Evolutionary conservation across 2,888 invertebrate species (phyloP).

Genomic region (Hydrotaea diabolus): DNA sequence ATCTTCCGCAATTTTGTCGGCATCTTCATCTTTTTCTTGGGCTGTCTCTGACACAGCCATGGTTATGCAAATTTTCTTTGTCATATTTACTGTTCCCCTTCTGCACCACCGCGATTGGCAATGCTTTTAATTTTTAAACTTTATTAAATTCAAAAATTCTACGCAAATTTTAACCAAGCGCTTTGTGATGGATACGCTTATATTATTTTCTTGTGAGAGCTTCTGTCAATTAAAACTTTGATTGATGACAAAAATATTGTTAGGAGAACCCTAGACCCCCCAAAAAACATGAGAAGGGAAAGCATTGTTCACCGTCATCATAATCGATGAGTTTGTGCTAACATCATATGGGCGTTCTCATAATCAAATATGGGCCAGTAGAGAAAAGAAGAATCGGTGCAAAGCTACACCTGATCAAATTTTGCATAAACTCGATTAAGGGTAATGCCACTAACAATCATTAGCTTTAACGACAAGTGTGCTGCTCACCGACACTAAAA

Average conservation of each 20-base stretch:
- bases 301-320: not conserved
- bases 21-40: not conserved
- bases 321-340: not conserved
- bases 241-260: not conserved
- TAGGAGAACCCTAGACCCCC: not conserved
- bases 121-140: not conserved
- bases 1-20: not conserved
- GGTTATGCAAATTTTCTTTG: conserved; percentile 9
- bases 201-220: not conserved
- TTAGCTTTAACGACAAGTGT: no score
- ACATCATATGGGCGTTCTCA: not conserved
- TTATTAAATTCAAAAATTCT: not conserved
- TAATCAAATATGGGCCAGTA: not conserved
- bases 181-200: not conserved
- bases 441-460: no score
- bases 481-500: no score
- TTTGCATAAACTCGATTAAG: no score
- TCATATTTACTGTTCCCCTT: not conserved
- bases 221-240: conserved; percentile 36
- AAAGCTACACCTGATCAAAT: no score
- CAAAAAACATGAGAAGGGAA: not conserved
- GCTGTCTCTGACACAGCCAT: not conserved
- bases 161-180: not conserved
- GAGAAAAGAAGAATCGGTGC: no score
- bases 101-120: not conserved